Evolutionary conservation across 2,888 invertebrate species (phyloP), one percentile per base, ranked within the genome.

Genomic region (Tipula confusa): DNA sequence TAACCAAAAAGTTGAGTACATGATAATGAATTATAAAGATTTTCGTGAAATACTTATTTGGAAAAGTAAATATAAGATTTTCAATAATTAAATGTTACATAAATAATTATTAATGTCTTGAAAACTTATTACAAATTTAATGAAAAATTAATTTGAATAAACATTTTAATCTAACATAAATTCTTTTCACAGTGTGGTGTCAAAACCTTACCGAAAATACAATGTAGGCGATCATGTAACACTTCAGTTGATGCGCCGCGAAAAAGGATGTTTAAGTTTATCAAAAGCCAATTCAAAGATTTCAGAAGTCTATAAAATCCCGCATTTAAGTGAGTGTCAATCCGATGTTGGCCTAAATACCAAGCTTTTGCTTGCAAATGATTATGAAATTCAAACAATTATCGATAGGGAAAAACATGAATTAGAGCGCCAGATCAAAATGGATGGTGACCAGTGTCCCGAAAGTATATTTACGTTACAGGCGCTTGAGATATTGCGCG

Each of bases 391-490:
- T 79, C 89, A 92, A 87, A 90, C 92, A 83, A 95, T 97, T 84
- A 92, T 97, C 85, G 92, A 93, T 84, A 91, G 93, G 83, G 98
- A 98, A 89, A 91, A 92, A 83, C 87, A 87, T 2, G 95, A 96
- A 87, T 90, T 97, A 83, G 87, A 91, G 85, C 88, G 88, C 2
- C 93, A 93, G 87, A 90, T 94, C 83, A 86, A 93, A 86, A 86
- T 87, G 3, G 93, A 93, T 83, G 94, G 94, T 87, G 93, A 93
- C 86, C 92, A 93, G 85, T 93, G 93, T 86, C 95, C 97, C 0
- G 98, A 98, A 90, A 92, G 93, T 87, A 93, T 95, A 86, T 98
- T 95, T 87, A 93, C 97, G 85, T 94, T 97, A 87, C 93, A 96
- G 89, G 98, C 98, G 13, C 89, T 97, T 83, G 89, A 92, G 83